A percentile compares a stretch with the other conserved stretches of the same genome.
Conservation (phyloP, 2,888 invertebrate species). For the Crioceris asparagi region DNA sequence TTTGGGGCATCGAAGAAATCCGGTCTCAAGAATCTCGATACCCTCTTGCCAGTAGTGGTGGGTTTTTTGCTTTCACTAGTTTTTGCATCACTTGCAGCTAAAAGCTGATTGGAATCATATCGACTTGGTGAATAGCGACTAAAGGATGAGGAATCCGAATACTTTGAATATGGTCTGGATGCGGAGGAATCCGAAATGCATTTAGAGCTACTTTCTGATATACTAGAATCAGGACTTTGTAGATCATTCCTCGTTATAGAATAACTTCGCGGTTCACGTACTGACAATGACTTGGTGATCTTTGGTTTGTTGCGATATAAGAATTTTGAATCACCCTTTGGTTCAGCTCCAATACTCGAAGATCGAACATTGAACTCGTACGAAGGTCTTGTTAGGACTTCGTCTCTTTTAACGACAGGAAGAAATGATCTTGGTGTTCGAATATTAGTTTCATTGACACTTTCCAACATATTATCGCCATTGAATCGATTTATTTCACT, state of each 20-base stretch:
- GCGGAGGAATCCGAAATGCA: conserved; percentile 24
- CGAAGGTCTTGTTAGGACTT: conserved; percentile 19
- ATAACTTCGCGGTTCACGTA: conserved; percentile 24
- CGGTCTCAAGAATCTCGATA: conserved; percentile 64
- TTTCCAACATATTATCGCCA: conserved; percentile 19
- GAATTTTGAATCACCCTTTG: conserved; percentile 22
- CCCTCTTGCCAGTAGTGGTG: conserved; percentile 39
- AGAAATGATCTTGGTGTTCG: conserved; percentile 23
- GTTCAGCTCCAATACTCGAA: conserved; percentile 25
- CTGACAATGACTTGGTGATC: conserved; percentile 24
- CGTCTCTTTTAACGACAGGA: conserved; percentile 26
- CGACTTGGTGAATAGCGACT: conserved; percentile 23
- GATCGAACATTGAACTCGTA: conserved; percentile 24
- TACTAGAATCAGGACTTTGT: conserved; percentile 32
- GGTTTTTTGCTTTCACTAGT: conserved; percentile 29
- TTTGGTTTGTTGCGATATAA: conserved; percentile 21
- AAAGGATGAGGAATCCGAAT: conserved; percentile 22
- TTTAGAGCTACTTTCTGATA: conserved; percentile 30
- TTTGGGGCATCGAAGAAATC: conserved; percentile 62
- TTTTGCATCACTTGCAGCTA: conserved; percentile 25
- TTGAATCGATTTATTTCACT: conserved; percentile 14
- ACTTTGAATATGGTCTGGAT: conserved; percentile 24
- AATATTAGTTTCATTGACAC: conserved; percentile 11
- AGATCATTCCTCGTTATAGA: conserved; percentile 18
- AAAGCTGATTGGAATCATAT: conserved; percentile 14